Conservation (phyloP, 2,113 vertebrate species). For the Oenanthe melanoleuca region DNA sequence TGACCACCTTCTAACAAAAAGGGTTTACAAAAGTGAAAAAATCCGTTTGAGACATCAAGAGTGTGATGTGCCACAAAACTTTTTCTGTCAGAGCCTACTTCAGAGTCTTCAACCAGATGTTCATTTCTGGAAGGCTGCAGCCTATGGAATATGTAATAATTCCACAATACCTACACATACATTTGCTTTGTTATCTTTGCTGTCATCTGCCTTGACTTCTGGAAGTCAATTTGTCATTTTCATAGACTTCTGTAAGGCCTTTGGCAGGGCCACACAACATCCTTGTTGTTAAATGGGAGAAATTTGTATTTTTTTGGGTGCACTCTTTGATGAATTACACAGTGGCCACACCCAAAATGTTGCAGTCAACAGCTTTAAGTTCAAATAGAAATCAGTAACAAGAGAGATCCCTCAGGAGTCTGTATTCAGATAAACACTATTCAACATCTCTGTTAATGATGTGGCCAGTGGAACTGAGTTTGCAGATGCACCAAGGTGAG, state of each 20-base stretch:
- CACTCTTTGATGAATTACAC: background rate
- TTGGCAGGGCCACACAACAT: background rate
- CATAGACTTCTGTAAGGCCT: background rate
- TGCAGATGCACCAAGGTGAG: rapidly evolving
- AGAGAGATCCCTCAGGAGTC: background rate
- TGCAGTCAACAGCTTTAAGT: background rate
- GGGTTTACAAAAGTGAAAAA: background rate
- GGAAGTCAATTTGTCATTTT: background rate
- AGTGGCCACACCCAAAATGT: background rate
- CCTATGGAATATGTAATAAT: background rate
- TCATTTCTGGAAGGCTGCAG: background rate
- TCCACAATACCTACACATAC: background rate
- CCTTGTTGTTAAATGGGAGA: background rate
- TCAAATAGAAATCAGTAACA: background rate
- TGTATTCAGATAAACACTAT: background rate
- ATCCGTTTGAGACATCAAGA: background rate
- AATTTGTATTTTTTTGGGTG: background rate
- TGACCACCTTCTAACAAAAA: background rate
- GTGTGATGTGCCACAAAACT: background rate
- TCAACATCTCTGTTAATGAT: background rate
- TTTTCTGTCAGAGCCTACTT: background rate
- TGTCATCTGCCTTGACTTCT: background rate
- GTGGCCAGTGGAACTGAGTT: background rate
- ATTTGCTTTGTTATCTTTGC: background rate
- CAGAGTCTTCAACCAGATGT: background rate